A percentile compares a stretch with the other conserved stretches of the same genome.
phyloP scores from a whole-genome alignment of 2,888 invertebrate genomes.

The Invenusta paracnida region DNA sequence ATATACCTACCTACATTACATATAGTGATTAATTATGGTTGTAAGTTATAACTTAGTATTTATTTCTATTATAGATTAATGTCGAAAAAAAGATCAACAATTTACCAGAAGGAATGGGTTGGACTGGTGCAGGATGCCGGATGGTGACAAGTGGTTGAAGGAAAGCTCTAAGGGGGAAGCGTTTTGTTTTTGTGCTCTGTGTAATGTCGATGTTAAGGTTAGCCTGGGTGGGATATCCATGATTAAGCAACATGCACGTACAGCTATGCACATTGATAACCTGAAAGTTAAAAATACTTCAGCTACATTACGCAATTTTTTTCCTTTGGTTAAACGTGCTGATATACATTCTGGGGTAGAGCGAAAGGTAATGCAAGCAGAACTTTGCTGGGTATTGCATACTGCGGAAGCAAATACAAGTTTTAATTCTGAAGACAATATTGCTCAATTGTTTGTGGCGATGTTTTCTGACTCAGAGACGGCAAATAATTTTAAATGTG shows the following conservation, averaged over 20 bases:
- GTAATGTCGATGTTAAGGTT: conserved; percentile 15
- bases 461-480: conserved; percentile 12
- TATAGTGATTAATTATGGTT: too few relatives aligned
- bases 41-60: too few relatives aligned
- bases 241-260: background rate
- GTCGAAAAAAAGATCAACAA: conserved; percentile 1
- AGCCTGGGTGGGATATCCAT: background rate
- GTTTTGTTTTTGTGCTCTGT: background rate
- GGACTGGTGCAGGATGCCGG: background rate
- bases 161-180: background rate
- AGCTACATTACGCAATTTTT: background rate
- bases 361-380: conserved; percentile 4
- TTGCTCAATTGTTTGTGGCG: conserved; percentile 5
- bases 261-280: background rate
- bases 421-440: conserved; percentile 17
- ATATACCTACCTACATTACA: too few relatives aligned
- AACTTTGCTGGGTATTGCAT: conserved; percentile 12
- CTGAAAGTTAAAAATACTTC: background rate
- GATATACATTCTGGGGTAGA: conserved; percentile 12
- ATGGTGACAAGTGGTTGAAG: conserved; percentile 14
- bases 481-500: background rate
- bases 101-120: conserved; percentile 12
- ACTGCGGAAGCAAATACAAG: background rate
- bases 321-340: background rate
- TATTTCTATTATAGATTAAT: too few relatives aligned